Conservation (phyloP, 2,797 vertebrate genomes). For the Chelon labrosus region DNA sequence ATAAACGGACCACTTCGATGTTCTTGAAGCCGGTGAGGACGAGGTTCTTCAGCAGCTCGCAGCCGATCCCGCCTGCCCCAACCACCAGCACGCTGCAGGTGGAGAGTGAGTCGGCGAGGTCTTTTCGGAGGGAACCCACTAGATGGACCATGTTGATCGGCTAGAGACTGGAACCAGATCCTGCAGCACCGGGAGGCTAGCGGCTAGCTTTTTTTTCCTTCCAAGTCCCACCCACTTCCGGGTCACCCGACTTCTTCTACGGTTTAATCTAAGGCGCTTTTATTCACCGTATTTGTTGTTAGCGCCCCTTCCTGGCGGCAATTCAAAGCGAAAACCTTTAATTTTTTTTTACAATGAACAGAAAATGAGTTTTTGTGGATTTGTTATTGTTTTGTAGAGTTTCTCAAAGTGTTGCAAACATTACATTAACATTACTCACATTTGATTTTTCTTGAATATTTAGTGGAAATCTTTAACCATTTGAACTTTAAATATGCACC, state of each 20-base stretch:
- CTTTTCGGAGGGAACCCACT: constrained; percentile 89
- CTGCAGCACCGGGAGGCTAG: constrained; percentile 54
- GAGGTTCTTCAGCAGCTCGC: constrained; percentile 96
- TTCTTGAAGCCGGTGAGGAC: constrained; percentile 95
- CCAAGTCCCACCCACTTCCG: constrained; percentile 41
- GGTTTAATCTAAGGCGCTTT: too few species aligned
- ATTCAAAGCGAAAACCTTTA: too few species aligned
- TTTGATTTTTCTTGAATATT: too few species aligned
- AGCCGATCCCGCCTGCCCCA: constrained; percentile 96
- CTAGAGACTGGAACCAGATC: constrained; percentile 45
- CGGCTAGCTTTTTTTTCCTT: constrained; percentile 49
- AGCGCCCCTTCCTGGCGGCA: background rate
- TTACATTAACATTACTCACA: too few species aligned
- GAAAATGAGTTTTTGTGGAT: too few species aligned
- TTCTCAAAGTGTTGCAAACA: too few species aligned
- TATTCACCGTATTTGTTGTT: accelerated
- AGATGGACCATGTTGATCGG: constrained; percentile 86
- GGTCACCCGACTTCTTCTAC: constrained; percentile 18
- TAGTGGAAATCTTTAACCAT: too few species aligned
- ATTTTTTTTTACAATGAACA: too few species aligned
- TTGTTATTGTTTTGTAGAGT: too few species aligned
- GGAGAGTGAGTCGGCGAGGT: constrained; percentile 91
- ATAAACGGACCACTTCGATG: constrained; percentile 92
- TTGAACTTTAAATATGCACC: too few species aligned
- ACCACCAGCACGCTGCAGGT: constrained; percentile 92